Base-by-base conservation (phyloP, 2,888 invertebrate genomes). In the Lepidochitona cinerea region DNA sequence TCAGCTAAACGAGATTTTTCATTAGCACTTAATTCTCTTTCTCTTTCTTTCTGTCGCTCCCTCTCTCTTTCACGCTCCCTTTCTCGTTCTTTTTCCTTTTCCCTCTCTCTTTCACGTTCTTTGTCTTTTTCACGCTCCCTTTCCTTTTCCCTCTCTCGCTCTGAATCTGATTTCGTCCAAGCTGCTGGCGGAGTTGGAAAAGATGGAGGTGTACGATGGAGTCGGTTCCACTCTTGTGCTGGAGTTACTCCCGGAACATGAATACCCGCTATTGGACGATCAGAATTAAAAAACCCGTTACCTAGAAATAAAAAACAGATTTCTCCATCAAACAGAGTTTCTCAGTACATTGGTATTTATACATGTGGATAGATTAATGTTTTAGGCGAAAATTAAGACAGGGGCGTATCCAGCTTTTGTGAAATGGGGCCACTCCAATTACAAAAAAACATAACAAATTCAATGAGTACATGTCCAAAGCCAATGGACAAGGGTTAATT, bases 151-250 rank as follows among this genome's bases (percentile, higher is more conserved):
- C 79, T 77, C 75, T 81, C 83, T 41, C 81, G 78, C 72, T 80
- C 83, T 18, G 33, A 35, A 37, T 83, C 79, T 18, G 81, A 75
- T 79, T 84, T 85, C 7, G 85, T 79, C 82, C 83, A 81, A 32
- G 84, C 71, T 26, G 33, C 64, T 9, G 85, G 81, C n/a, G 80
- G 78, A 1, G 82, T 77, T n/a, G 84, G 86, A 78, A 88, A 88
- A 53, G 87, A 85, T 36, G 88, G 84, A 5, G 89, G 87, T n/a
- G 88, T 84, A 3, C 86, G 83, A 73, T 87, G 85, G 18, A 88
- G 77, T 14, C 85, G 80, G 74, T 81, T 84, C 88, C 88, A 88
- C 49, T 89, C 89, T 26, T 86, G 87, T 29, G 87, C 84, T 12
- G 86, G 80, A 26, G 82, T 77, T 12, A 84, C 66, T 0, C 84